Evolutionary conservation across 2,888 invertebrate genomes (phyloP).

Genomic region (Punctoribates punctum): DNA sequence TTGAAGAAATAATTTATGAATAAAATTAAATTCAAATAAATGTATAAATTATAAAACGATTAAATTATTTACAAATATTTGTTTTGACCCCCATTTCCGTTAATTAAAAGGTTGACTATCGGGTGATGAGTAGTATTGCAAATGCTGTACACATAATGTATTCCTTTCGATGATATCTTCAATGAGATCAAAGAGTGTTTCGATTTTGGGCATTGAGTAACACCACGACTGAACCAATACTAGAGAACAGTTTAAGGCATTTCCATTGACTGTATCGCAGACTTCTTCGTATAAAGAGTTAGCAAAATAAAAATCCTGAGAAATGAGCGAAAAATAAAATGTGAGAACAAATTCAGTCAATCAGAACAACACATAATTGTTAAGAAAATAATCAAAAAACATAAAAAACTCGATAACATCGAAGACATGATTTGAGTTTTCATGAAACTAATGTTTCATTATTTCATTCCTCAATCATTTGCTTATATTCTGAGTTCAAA

Average conservation of each 20-base stretch:
- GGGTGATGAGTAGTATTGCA: not conserved
- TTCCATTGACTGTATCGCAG: constrained; percentile 8
- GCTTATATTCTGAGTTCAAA: too few species aligned
- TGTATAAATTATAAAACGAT: not conserved
- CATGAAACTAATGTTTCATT: too few species aligned
- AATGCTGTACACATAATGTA: not conserved
- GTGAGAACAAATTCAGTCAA: not conserved
- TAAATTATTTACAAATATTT: not conserved
- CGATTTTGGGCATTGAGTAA: constrained; percentile 6
- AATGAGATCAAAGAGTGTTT: constrained; percentile 11
- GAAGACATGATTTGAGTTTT: too few species aligned
- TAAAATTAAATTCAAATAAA: not conserved
- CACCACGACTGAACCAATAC: constrained; percentile 25
- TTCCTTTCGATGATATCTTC: not conserved
- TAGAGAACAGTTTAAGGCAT: constrained; percentile 9
- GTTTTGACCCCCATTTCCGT: not conserved
- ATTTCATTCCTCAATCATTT: too few species aligned
- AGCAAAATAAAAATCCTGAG: constrained; percentile 40
- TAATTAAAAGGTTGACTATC: not conserved
- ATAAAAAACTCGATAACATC: too few species aligned
- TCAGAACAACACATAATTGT: too few species aligned
- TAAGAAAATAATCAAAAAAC: too few species aligned
- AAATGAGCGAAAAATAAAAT: not conserved
- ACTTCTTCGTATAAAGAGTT: constrained; percentile 35
- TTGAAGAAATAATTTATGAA: not conserved